Conservation (phyloP, 2,888 invertebrate species). For the Heliconius hortense region DNA sequence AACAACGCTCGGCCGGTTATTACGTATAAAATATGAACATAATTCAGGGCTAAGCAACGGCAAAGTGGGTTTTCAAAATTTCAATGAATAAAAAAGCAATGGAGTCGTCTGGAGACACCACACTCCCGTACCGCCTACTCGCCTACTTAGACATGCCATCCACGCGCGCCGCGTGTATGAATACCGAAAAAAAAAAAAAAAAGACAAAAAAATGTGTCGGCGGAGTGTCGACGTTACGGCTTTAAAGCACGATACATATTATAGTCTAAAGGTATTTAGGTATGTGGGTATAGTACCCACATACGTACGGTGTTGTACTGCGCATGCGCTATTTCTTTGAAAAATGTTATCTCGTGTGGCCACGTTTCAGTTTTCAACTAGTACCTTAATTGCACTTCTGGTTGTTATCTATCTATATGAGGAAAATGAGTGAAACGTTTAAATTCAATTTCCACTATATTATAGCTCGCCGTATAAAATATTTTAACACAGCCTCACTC, state of each 20-base stretch:
- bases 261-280: slow-evolving; percentile 27
- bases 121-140: slow-evolving; percentile 12
- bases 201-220: slow-evolving; percentile 37
- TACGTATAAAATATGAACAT: slow-evolving; percentile 15
- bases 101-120: slow-evolving; percentile 17
- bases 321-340: slow-evolving; percentile 33
- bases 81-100: slow-evolving; percentile 26
- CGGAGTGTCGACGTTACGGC: slow-evolving; percentile 29
- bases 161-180: slow-evolving; percentile 31
- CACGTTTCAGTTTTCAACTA: slow-evolving; percentile 9
- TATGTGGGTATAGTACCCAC: slow-evolving; percentile 1
- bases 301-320: not conserved
- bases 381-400: not conserved
- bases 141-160: slow-evolving; percentile 28
- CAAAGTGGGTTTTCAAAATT: slow-evolving; percentile 21
- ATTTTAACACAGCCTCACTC: slow-evolving; percentile 17
- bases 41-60: slow-evolving; percentile 19
- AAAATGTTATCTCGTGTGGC: slow-evolving; percentile 21
- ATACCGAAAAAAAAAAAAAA: slow-evolving; percentile 38
- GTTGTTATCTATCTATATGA: not conserved
- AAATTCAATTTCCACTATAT: not conserved
- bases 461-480: not conserved
- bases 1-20: not conserved
- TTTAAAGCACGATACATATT: slow-evolving; percentile 32
- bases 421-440: not conserved